Conservation (phyloP, 2,888 invertebrate species). For the Eulithis testata region DNA sequence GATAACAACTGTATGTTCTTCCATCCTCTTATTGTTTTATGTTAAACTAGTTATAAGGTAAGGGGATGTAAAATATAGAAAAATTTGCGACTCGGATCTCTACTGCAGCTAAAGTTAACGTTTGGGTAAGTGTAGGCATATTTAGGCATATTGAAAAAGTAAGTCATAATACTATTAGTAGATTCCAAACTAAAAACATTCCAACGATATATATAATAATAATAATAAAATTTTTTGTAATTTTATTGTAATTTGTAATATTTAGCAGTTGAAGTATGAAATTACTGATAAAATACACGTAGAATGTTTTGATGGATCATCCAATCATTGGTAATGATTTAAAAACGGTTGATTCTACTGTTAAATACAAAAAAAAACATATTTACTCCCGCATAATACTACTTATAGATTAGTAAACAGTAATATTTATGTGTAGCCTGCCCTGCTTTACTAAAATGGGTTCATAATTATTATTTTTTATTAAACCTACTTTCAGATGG, state of each 20-base stretch:
- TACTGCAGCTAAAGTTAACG: not conserved
- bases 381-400: no score
- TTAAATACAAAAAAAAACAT: no score
- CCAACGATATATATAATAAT: not conserved
- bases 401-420: no score
- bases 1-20: constrained; percentile 78
- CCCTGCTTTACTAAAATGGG: no score
- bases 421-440: no score
- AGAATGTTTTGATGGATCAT: no score
- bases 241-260: not conserved
- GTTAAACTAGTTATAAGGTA: constrained; percentile 16
- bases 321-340: no score
- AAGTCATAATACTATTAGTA: no score
- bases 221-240: not conserved
- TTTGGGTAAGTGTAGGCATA: not conserved
- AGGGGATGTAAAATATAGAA: not conserved
- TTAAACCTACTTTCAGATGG: no score
- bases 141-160: not conserved
- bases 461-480: no score
- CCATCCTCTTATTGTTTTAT: constrained; percentile 68
- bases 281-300: not conserved
- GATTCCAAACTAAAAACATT: not conserved
- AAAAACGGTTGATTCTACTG: no score
- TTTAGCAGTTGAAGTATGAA: not conserved
- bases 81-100: not conserved